phyloP scores from a whole-genome alignment of 2,888 invertebrate genomes.

The Lysandra coridon region DNA sequence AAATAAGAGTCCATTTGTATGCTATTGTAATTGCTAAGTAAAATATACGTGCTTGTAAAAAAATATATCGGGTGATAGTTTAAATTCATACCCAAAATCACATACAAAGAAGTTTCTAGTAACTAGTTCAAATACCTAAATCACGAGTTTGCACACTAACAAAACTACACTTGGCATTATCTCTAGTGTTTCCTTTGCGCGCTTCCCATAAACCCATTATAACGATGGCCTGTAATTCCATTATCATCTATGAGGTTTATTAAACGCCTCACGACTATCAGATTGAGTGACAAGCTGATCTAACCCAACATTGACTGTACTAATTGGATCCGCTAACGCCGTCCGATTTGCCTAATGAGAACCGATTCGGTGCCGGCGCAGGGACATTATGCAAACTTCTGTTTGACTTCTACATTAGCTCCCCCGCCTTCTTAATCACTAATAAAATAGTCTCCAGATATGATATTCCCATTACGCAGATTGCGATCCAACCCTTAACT shows the following conservation, averaged over 20 bases:
- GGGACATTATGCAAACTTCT: slow-evolving; percentile 73
- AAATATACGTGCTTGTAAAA: no score
- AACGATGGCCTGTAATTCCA: not conserved
- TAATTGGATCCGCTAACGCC: slow-evolving; percentile 72
- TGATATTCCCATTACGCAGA: slow-evolving; percentile 45
- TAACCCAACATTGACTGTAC: slow-evolving; percentile 73
- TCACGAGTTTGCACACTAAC: no score
- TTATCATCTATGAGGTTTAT: slow-evolving; percentile 34
- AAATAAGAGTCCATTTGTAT: no score
- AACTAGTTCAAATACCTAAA: no score
- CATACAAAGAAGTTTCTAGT: no score
- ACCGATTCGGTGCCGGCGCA: slow-evolving; percentile 60
- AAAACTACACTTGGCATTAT: not conserved
- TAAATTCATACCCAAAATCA: no score
- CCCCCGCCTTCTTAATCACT: slow-evolving; percentile 59
- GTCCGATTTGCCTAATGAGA: slow-evolving; percentile 76
- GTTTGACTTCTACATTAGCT: slow-evolving; percentile 70
- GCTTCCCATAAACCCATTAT: not conserved
- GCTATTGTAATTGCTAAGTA: no score
- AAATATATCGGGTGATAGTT: no score
- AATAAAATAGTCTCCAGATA: slow-evolving; percentile 55
- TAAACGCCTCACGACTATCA: slow-evolving; percentile 37
- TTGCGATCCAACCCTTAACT: slow-evolving; percentile 36
- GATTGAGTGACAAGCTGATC: slow-evolving; percentile 53
- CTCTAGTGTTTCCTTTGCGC: not conserved